phyloP scores from a whole-genome alignment of 2,113 vertebrate genomes.

The Apteryx owenii region DNA sequence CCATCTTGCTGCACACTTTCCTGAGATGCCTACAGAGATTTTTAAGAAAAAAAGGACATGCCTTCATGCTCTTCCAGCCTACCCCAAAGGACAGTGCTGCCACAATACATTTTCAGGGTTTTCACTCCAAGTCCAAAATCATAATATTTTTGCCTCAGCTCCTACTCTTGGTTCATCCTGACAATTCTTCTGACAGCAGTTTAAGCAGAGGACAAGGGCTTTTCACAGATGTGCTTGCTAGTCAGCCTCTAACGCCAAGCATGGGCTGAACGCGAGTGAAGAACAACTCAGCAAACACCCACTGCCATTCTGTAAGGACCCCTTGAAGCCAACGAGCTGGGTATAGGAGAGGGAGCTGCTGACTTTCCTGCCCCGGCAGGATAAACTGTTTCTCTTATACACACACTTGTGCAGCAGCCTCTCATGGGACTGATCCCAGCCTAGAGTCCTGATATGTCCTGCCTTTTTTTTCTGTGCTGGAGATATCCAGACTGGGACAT shows the following conservation, averaged over 20 bases:
- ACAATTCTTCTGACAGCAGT: background rate
- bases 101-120: background rate
- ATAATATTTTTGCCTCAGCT: background rate
- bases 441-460: background rate
- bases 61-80: background rate
- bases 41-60: background rate
- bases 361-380: background rate
- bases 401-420: background rate
- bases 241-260: background rate
- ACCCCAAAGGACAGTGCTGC: background rate
- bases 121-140: background rate
- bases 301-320: background rate
- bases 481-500: background rate
- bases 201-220: background rate
- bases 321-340: background rate
- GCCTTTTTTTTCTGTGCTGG: background rate
- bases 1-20: background rate
- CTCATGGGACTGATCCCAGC: background rate
- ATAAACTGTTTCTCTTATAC: background rate
- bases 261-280: accelerated
- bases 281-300: background rate
- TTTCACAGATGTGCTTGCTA: background rate
- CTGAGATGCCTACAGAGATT: background rate
- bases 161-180: background rate
- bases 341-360: accelerated